Percentiles rank a stretch among this genome's conserved stretches.
phyloP scores from a whole-genome alignment of 1,140 invertebrate genomes.

The Diabrotica virgifera region DNA sequence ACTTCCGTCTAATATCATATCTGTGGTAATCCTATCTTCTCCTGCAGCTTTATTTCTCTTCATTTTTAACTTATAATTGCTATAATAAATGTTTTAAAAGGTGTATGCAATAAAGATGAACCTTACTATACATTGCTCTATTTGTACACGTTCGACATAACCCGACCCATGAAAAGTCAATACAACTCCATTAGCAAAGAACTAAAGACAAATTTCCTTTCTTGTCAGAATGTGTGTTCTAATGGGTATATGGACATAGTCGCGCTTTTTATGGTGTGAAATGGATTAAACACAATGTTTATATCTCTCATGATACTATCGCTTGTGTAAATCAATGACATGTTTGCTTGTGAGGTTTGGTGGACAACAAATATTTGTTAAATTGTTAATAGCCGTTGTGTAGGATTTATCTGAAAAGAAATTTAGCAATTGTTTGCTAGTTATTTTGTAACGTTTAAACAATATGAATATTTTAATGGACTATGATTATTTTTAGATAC shows the following conservation, averaged over 20 bases:
- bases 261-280: not conserved
- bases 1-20: too few species aligned
- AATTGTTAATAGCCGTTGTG: not conserved
- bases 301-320: not conserved
- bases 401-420: not conserved
- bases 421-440: not conserved
- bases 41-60: too few species aligned
- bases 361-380: too few species aligned
- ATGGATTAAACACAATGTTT: not conserved
- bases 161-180: not conserved
- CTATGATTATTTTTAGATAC: too few species aligned
- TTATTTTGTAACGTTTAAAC: too few species aligned
- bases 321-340: not conserved
- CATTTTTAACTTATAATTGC: too few species aligned
- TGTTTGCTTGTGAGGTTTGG: too few species aligned
- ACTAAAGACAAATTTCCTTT: slow-evolving; percentile 3
- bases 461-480: too few species aligned
- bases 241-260: not conserved
- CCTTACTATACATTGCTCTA: not conserved
- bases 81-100: too few species aligned
- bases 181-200: not conserved
- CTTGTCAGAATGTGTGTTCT: not conserved
- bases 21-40: too few species aligned
- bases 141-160: not conserved
- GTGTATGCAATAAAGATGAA: too few species aligned